phyloP scores from a whole-genome alignment of 2,888 invertebrate species.

The Andrena hattorfiana region DNA sequence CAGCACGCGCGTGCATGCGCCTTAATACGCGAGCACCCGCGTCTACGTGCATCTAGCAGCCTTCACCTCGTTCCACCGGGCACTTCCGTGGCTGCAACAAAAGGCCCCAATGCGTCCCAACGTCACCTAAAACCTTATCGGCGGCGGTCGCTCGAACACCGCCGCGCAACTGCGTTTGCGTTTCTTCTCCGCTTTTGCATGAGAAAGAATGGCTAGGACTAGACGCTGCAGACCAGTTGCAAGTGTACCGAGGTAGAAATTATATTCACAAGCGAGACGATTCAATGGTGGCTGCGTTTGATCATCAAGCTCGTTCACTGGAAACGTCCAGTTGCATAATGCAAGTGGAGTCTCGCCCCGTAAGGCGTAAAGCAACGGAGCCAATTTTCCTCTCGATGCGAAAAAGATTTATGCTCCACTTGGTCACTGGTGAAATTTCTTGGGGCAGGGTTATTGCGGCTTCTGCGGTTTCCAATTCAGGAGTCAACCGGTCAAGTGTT shows the following conservation, averaged over 20 bases:
- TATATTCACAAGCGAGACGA: slow-evolving; percentile 1
- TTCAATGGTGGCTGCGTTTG: slow-evolving; percentile 6
- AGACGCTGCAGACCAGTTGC: neutral
- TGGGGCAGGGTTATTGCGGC: slow-evolving; percentile 32
- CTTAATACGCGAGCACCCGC: slow-evolving; percentile 11
- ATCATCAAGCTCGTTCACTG: slow-evolving; percentile 9
- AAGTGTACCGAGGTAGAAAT: neutral
- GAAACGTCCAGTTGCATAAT: slow-evolving; percentile 15
- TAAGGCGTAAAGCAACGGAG: neutral
- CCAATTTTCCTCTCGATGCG: slow-evolving; percentile 32
- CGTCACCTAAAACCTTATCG: slow-evolving; percentile 48
- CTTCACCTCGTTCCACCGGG: slow-evolving; percentile 83
- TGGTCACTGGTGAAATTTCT: slow-evolving; percentile 45
- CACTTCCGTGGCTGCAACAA: slow-evolving; percentile 80
- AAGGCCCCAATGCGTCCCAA: slow-evolving; percentile 64
- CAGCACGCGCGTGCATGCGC: slow-evolving; percentile 18
- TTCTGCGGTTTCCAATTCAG: slow-evolving; percentile 58
- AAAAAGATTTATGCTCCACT: slow-evolving; percentile 48
- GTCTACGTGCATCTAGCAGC: slow-evolving; percentile 76
- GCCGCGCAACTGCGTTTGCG: slow-evolving; percentile 5
- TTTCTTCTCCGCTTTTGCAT: neutral
- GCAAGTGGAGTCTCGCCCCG: neutral
- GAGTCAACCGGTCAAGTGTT: slow-evolving; percentile 44
- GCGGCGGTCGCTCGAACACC: neutral
- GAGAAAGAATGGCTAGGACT: neutral